Base-by-base conservation (phyloP, 2,888 invertebrate species). In the Sturmia bella region DNA sequence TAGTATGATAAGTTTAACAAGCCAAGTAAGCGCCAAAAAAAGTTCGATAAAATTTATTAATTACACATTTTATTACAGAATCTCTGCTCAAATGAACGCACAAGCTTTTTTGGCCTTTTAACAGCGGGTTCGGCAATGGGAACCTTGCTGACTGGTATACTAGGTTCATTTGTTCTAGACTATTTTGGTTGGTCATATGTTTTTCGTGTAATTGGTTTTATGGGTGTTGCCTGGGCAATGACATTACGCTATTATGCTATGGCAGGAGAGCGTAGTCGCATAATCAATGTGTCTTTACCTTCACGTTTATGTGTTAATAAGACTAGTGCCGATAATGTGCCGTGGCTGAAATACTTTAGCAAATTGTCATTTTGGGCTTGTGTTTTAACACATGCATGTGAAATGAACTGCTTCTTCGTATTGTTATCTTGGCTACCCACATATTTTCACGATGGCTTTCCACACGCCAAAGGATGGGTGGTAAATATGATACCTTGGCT, bases 401-500 rank as follows among this genome's bases (percentile, higher is more conserved):
- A 94, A 88, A 94, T 94, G 89, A 94, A 94, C 89, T 94, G 94
- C 85, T 95, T 94, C 88, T 95, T 94, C 89, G 94, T 95, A 57
- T 89, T 95, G 79, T 91, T 95, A 50, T 94, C 94, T 11, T 95
- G 95, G 95, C 91, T 95, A 87, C 95, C 95, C 43, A 94, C 94
- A 52, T 95, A 94, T 88, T 95, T 95, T 87, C 93, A 94, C 86
- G 95, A 95, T 86, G 94, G 92, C 24, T 95, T 93, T 86, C 94
- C 94, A 0, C 92, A 93, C 84, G 94, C 93, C 41, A 94, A 93
- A 76, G 94, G 94, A 54, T 94, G 94, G 93, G 92, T 95, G 56
- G 95, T 94, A 83, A 95, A 95, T 88, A 94, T 95, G 89, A 93
- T 95, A 63, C 95, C 95, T 0, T 94, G 94, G 93, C 85, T 94